Conservation (phyloP, 2,888 invertebrate genomes). For the Tipula vernalis region DNA sequence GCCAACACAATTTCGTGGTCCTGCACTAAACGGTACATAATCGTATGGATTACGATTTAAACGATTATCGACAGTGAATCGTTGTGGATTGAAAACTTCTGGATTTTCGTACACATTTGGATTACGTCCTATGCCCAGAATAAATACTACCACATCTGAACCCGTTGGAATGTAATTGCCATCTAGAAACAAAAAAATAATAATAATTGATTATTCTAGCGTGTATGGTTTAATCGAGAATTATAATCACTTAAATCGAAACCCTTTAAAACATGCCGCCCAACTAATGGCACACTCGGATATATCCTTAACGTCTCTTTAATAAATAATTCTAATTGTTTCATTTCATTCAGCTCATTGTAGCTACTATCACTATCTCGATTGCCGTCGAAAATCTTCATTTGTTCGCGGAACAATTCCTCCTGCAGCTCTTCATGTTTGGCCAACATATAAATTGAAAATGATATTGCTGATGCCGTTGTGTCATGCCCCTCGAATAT, state of each 20-base stretch:
- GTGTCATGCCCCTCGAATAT: constrained; percentile 43
- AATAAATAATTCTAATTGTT: constrained; percentile 28
- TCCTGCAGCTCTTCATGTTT: constrained; percentile 39
- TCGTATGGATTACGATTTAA: constrained; percentile 36
- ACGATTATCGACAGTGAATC: constrained; percentile 36
- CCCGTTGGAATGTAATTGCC: constrained; percentile 25
- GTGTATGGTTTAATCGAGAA: background rate
- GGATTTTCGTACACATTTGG: constrained; percentile 27
- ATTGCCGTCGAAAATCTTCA: constrained; percentile 33
- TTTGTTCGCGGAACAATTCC: constrained; percentile 39
- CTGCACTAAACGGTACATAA: constrained; percentile 50
- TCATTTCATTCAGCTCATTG: constrained; percentile 29
- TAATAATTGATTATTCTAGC: too few relatives aligned
- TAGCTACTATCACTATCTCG: constrained; percentile 24
- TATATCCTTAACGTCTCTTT: constrained; percentile 29
- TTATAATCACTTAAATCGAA: constrained; percentile 23
- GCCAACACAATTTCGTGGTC: constrained; percentile 48
- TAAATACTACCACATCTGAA: constrained; percentile 22
- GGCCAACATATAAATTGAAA: constrained; percentile 39
- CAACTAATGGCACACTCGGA: constrained; percentile 30
- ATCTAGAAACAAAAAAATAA: constrained; percentile 20
- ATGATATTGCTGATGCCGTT: constrained; percentile 43
- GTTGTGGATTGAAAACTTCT: constrained; percentile 36
- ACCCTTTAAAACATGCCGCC: constrained; percentile 23
- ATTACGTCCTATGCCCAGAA: background rate